Conservation (phyloP, 1,140 invertebrate genomes). For the Magallana gigas region DNA sequence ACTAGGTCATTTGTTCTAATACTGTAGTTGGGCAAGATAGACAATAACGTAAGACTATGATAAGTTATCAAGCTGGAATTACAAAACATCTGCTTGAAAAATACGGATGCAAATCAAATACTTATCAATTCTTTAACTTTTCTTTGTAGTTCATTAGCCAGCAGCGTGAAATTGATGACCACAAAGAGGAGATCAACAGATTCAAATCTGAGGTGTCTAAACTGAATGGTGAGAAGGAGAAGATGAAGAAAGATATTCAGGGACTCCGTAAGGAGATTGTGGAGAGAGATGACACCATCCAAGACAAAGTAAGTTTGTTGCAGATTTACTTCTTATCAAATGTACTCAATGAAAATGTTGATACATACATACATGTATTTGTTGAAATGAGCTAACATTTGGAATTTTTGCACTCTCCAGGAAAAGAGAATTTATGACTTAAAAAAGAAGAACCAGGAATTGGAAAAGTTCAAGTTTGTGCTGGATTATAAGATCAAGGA, state of each 20-base stretch:
- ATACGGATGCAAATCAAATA: no score
- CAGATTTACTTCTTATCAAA: background rate
- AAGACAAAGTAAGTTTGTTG: constrained; percentile 83
- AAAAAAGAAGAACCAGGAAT: constrained; percentile 90
- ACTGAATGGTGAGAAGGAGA: constrained; percentile 87
- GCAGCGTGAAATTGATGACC: constrained; percentile 86
- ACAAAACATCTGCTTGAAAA: no score
- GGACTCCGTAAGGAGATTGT: constrained; percentile 82
- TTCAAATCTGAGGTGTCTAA: constrained; percentile 85
- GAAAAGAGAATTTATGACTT: constrained; percentile 91
- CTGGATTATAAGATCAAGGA: constrained; percentile 93
- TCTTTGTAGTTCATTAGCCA: constrained; percentile 79
- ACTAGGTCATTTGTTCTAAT: no score
- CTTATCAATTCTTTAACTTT: background rate
- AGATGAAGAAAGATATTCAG: constrained; percentile 82
- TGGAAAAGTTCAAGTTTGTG: constrained; percentile 95
- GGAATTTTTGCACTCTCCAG: constrained; percentile 63
- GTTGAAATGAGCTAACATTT: background rate
- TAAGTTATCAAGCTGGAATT: no score
- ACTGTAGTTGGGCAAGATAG: no score
- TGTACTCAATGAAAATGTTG: background rate
- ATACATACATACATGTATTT: background rate
- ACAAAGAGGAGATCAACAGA: constrained; percentile 86
- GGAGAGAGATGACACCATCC: constrained; percentile 89
- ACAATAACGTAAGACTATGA: no score